phyloP scores from a whole-genome alignment of 2,797 vertebrate genomes.

The Heterohyrax brucei region DNA sequence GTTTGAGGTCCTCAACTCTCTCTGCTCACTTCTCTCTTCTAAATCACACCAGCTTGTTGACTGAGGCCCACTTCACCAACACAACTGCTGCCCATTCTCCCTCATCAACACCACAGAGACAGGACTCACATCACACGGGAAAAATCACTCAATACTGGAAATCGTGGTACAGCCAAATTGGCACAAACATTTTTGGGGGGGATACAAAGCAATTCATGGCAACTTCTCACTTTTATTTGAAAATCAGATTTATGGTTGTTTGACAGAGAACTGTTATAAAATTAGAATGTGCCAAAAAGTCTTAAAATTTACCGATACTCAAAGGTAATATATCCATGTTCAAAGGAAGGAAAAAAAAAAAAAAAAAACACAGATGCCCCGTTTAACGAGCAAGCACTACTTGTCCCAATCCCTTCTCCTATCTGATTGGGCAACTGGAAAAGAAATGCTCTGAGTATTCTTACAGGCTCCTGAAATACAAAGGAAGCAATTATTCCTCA shows the following conservation, averaged over 20 bases:
- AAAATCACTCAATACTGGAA: too few species aligned
- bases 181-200: too few species aligned
- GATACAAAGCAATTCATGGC: too few species aligned
- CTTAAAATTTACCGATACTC: conserved; percentile 11
- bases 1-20: too few species aligned
- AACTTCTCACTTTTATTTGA: neutral
- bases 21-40: too few species aligned
- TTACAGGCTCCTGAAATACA: neutral
- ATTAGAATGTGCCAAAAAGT: conserved; percentile 1
- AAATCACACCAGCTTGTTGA: too few species aligned
- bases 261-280: conserved; percentile 17
- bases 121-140: too few species aligned
- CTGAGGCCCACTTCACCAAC: too few species aligned
- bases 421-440: neutral
- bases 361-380: neutral
- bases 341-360: conserved; percentile 17
- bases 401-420: neutral
- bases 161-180: too few species aligned
- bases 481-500: neutral
- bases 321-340: conserved; percentile 28
- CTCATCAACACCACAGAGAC: too few species aligned
- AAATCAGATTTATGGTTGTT: conserved; percentile 30
- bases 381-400: neutral
- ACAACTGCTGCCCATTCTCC: too few species aligned
- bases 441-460: neutral